Base-by-base conservation (phyloP, 2,888 invertebrate species). In the Trichopoda pennipes region DNA sequence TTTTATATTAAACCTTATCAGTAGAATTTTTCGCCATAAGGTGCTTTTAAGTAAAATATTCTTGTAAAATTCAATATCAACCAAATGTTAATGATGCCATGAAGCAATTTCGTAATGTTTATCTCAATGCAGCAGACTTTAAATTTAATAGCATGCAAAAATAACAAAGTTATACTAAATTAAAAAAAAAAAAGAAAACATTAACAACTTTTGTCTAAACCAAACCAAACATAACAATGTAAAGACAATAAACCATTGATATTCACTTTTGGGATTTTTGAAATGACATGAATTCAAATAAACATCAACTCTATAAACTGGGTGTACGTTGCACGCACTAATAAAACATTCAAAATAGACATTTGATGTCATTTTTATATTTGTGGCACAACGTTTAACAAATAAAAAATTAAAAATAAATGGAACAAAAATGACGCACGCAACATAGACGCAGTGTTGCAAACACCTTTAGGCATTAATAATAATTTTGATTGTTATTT, bases 361-460 rank as follows among this genome's bases (percentile, higher is more conserved):
- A 86, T 89, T 89, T 89, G 88, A 89, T 89, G 88, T 85, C 85
- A 87, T 86, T 89, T 89, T 89, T 89, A 89, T 88, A 87, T 86
- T 84, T 85, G 84, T 69, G 86, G 88, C 89, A 86, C 85, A 86
- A 88, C 87, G 88, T 86, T 87, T 82, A 42, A 42, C 55, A 68
- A 74, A 79, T 73, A 68, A 74, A 80, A 66, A 79, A 68, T 73
- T 85, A 85, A 84, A 81, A 64, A 64, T 42, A 63, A 63, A 69
- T 60, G 38, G 60, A 55, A 17, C 77, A 49, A 16, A 61, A 76
- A 56, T 72, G 61, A 68, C 75, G 56, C 75, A 75, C 55, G 73
- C 73, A 55, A 78, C 60, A 60, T 42, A n/a, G 35, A 47, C 23
- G 19, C 55, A 58, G 53, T 3, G 49, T 69, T 58, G 56, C 72